A percentile compares a stretch with the other conserved stretches of the same genome.
phyloP scores from a whole-genome alignment of 2,888 invertebrate genomes.

The Hyposoter didymator region DNA sequence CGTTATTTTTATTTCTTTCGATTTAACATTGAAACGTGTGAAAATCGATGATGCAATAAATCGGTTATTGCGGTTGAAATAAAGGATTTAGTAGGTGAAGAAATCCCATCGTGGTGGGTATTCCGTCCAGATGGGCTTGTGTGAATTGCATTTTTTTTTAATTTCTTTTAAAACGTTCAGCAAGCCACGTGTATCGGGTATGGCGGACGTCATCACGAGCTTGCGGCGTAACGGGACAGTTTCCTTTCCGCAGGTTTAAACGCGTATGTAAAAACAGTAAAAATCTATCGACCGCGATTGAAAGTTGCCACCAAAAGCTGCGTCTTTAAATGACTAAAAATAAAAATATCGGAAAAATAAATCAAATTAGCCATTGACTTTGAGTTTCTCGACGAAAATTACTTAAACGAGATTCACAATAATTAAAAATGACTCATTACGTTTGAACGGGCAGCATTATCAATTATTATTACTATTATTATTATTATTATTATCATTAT shows the following conservation, averaged over 20 bases:
- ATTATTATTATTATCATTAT: no score
- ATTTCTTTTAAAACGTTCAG: constrained; percentile 30
- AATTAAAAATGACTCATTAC: not conserved
- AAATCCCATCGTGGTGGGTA: not conserved
- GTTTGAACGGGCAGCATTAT: not conserved
- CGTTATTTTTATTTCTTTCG: not conserved
- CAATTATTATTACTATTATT: no score
- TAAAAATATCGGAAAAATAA: not conserved
- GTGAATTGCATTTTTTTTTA: not conserved
- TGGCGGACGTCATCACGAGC: constrained; percentile 53
- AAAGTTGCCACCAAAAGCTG: not conserved
- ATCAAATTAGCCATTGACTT: not conserved
- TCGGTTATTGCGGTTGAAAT: not conserved
- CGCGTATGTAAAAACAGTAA: constrained; percentile 43
- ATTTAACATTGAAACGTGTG: not conserved
- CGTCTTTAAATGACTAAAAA: not conserved
- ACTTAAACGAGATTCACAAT: not conserved
- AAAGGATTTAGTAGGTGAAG: not conserved
- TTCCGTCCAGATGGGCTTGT: not conserved
- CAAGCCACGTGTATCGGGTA: not conserved
- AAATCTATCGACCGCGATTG: constrained; percentile 18
- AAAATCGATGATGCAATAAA: not conserved
- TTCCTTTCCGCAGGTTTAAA: constrained; percentile 44
- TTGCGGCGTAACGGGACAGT: constrained; percentile 34
- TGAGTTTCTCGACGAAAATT: not conserved